Base-by-base conservation (phyloP, 2,888 invertebrate species). In the Nymphalis urticae region DNA sequence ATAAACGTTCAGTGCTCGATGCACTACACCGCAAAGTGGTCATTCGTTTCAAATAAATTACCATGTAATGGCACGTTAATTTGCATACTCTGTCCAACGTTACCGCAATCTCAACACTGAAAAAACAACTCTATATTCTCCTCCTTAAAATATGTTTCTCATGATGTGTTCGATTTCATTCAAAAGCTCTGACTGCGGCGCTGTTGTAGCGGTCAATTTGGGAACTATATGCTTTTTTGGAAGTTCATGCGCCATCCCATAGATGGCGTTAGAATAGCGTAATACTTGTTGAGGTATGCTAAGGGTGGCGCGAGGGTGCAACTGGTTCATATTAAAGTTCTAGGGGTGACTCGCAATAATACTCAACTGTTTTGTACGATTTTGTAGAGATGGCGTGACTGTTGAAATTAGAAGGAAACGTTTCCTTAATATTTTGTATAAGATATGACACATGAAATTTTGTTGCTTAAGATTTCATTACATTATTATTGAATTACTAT, bases 41-140 rank as follows among this genome's bases (percentile, higher is more conserved):
- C 93, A 93, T 92, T 93, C 92, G 87, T 89, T 91, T 91, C 88
- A 92, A 90, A 93, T 93, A 93, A 92, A 93, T 93, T 92, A 92
- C 92, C 89, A 87, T 90, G 90, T 92, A 93, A 93, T 92, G 87
- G 91, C 83, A 83, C 84, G 85, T 86, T 90, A 87, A 93, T 93
- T 93, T 93, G 90, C 93, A 93, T 93, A 93, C 89, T 88, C 83
- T 83, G 84, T 81, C 80, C 82, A 79, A 80, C 74, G 77, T 76
- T 78, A 77, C 78, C 77, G 75, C 71, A 75, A 72, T 77, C 68
- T 75, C 73, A 67, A 69, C 77, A 82, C 68, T 69, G 80, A 50
- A 86, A 86, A 83, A 73, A 74, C 78, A 80, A 84, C 87, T 82
- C 77, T 87, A 80, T 79, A 51, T 66, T 62, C 42, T 68, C 21